phyloP scores from a whole-genome alignment of 2,113 vertebrate genomes.

The Dolichallabes microphthalmus region DNA sequence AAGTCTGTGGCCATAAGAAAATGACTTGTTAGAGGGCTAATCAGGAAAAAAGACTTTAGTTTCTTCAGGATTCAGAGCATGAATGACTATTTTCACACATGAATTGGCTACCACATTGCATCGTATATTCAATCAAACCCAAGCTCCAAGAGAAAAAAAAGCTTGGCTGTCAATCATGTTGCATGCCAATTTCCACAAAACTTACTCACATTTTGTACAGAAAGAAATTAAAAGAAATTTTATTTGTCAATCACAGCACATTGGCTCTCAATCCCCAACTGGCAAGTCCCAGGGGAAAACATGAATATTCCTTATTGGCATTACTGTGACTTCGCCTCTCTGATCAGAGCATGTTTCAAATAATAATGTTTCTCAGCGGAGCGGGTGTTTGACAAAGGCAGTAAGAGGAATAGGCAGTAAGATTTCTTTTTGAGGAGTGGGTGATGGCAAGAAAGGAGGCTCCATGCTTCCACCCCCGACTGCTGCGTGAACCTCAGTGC shows the following conservation, averaged over 20 bases:
- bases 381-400: constrained; percentile 62
- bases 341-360: constrained; percentile 66
- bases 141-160: background rate
- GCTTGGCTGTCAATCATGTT: background rate
- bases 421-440: constrained; percentile 60
- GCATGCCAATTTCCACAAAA: background rate
- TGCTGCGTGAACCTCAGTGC: constrained; percentile 69
- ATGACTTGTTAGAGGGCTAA: too few species aligned
- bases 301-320: constrained; percentile 38
- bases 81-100: too few species aligned
- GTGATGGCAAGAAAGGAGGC: constrained; percentile 51
- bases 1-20: too few species aligned
- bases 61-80: too few species aligned
- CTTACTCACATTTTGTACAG: background rate
- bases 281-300: constrained; percentile 66
- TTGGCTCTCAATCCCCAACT: constrained; percentile 38
- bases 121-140: background rate
- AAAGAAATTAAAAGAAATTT: background rate
- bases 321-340: constrained; percentile 60
- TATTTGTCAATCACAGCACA: background rate
- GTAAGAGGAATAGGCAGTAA: constrained; percentile 60
- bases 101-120: too few species aligned
- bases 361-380: constrained; percentile 40
- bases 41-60: too few species aligned
- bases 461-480: constrained; percentile 60